Base-by-base conservation (phyloP, 2,888 invertebrate genomes). In the Seira sanloemensis region DNA sequence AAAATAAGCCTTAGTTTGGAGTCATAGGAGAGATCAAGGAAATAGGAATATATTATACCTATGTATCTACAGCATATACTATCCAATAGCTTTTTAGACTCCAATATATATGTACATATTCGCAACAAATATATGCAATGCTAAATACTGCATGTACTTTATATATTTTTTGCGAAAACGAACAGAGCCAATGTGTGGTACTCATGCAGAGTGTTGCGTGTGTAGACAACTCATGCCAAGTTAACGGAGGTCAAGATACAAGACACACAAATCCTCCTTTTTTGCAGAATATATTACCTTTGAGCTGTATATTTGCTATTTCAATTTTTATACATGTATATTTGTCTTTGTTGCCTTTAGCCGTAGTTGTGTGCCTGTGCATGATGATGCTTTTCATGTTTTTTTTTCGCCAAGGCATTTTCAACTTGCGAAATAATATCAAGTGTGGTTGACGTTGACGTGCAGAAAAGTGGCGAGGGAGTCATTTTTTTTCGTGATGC, bases 201-300 rank as follows among this genome's bases (percentile, higher is more conserved):
- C 5, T 37, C 5, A 37, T 37, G 37, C 12, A 7, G 37, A 4
- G 5, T 18, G 58, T 18, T 58, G 58, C 58, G n/a, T 58, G 9
- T 58, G 5, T n/a, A 58, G n/a, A 58, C 58, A 82, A 82, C 82
- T 58, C 25, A 37, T 62, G 68, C 23, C 9, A 73, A 58, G 83
- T 83, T 83, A 83, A 78, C 74, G 74, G 78, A 83, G 83, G 83
- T 83, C 83, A 83, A 83, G 83, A 83, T 18, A 54, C 75, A 71
- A 18, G n/a, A 58, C 58, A 58, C 18, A n/a, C n/a, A n/a, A n/a
- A 18, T 58, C 18, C 58, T 58, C 58, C n/a, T 18, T 58, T 58
- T 19, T 21, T n/a, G n/a, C n/a, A n/a, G n/a, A n/a, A n/a, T n/a
- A n/a, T n/a, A n/a, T n/a, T n/a, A n/a, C n/a, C n/a, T n/a, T n/a